Evolutionary conservation across 2,888 invertebrate genomes (phyloP).

Genomic region (Microctonus hyperodae): DNA sequence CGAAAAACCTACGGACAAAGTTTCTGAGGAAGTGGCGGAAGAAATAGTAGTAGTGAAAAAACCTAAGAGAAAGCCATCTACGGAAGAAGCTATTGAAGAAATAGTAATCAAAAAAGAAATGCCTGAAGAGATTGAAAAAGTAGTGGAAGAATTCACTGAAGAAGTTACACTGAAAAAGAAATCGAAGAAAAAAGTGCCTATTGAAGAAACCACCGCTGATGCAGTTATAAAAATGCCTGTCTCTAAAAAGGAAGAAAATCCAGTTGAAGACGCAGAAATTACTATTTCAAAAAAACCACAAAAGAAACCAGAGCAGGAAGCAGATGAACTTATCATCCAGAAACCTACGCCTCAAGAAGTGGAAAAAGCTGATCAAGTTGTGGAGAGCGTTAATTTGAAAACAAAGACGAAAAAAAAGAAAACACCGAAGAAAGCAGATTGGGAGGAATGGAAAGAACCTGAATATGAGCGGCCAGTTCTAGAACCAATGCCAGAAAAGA

Average conservation of each 20-base stretch:
- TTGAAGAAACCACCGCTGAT: conserved; percentile 46
- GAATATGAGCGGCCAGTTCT: conserved; percentile 45
- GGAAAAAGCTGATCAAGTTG: too few relatives aligned
- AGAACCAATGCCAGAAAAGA: conserved; percentile 50
- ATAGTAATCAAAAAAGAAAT: conserved; percentile 42
- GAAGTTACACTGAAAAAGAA: conserved; percentile 56
- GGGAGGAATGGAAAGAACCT: conserved; percentile 46
- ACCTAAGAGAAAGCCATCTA: conserved; percentile 35
- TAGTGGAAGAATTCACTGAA: conserved; percentile 60
- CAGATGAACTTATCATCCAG: too few relatives aligned
- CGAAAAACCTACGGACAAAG: conserved; percentile 48
- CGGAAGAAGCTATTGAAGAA: conserved; percentile 30
- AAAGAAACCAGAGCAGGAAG: too few relatives aligned
- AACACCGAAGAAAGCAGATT: conserved; percentile 37
- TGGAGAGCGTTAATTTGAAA: too few relatives aligned
- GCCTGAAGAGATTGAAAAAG: conserved; percentile 51
- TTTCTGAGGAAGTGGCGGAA: conserved; percentile 47
- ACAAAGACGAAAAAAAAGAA: conserved; percentile 40
- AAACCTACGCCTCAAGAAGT: too few relatives aligned
- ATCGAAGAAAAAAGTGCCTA: conserved; percentile 43
- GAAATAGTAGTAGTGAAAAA: conserved; percentile 44
- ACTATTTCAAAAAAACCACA: too few relatives aligned
- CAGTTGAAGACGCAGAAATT: too few relatives aligned
- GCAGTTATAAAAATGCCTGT: conserved; percentile 37
- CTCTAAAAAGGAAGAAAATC: conserved; percentile 41